Conservation (phyloP, 2,888 invertebrate species). For the Erebia ligea region DNA sequence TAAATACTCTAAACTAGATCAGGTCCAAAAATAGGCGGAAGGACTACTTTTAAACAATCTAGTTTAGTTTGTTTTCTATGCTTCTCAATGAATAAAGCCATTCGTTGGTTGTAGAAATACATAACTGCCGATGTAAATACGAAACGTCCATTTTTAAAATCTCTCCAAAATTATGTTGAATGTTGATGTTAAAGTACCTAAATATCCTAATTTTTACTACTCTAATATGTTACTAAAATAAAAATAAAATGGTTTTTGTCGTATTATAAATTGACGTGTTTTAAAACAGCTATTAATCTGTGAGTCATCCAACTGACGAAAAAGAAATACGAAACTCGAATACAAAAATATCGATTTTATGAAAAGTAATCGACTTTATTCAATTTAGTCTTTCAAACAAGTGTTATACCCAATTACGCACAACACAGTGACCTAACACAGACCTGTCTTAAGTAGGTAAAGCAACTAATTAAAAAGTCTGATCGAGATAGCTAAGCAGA, state of each 20-base stretch:
- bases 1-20: not conserved
- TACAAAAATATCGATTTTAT: not conserved
- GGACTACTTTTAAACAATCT: not conserved
- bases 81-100: not conserved
- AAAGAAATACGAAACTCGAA: not conserved
- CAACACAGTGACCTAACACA: not conserved
- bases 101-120: not conserved
- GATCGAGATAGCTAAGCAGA: not conserved
- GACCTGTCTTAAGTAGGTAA: not conserved
- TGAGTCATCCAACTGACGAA: not conserved
- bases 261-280: not conserved
- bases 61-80: too few relatives aligned
- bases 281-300: not conserved
- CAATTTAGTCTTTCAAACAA: not conserved
- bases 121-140: not conserved
- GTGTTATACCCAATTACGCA: conserved; percentile 1
- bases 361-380: not conserved
- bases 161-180: not conserved
- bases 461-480: not conserved
- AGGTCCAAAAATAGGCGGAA: not conserved
- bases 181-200: not conserved
- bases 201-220: not conserved
- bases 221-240: not conserved
- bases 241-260: not conserved
- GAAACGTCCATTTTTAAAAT: not conserved